Conservation (phyloP, 2,113 vertebrate species). For the Callospermophilus lateralis region DNA sequence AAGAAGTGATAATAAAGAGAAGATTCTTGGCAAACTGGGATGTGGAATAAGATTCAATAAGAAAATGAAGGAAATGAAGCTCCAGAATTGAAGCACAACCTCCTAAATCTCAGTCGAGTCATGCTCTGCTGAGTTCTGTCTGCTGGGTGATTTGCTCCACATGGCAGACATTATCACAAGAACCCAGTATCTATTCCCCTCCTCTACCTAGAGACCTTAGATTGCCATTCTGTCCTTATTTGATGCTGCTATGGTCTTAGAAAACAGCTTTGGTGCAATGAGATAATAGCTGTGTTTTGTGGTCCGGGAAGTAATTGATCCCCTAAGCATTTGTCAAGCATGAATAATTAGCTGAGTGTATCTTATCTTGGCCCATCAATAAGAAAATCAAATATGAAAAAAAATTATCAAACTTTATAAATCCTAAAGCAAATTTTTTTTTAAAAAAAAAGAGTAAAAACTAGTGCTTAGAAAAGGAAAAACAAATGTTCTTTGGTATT, state of each 20-base stretch:
- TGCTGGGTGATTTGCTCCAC: not conserved
- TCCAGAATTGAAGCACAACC: not conserved
- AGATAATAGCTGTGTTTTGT: not conserved
- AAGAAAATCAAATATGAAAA: conserved; percentile 6
- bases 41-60: not conserved
- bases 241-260: not conserved
- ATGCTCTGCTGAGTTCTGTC: not conserved
- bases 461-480: not conserved
- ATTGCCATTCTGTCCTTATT: not conserved
- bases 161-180: not conserved
- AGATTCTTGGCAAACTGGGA: not conserved
- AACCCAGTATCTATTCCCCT: not conserved
- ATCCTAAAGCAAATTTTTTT: not conserved
- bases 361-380: not conserved
- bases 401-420: not conserved
- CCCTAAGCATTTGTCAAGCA: not conserved
- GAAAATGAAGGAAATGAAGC: not conserved
- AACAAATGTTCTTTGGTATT: not conserved
- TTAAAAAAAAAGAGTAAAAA: not conserved
- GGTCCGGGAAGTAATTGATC: not conserved
- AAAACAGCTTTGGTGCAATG: not conserved
- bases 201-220: not conserved
- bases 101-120: not conserved
- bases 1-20: not conserved
- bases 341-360: not conserved